Evolutionary conservation across 2,888 invertebrate genomes (phyloP).

Genomic region (Polylopha cassiicola): DNA sequence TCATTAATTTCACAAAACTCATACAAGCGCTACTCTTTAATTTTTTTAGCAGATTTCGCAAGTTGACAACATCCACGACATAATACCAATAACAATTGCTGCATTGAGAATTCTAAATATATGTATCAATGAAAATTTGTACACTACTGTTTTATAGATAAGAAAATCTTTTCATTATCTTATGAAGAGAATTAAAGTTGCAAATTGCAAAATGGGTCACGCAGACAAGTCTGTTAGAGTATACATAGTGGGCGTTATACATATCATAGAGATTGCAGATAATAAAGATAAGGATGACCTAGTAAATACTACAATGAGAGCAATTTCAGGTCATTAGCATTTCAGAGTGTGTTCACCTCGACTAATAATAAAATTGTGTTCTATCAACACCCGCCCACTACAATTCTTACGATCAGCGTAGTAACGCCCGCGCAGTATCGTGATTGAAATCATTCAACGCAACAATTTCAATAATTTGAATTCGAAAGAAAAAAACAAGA

Average conservation of each 20-base stretch:
- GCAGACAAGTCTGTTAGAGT: constrained; percentile 5
- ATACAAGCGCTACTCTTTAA: no score
- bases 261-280: constrained; percentile 8
- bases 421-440: constrained; percentile 39
- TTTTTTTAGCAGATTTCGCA: no score
- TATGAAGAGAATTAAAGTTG: no score
- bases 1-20: no score
- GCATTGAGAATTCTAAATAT: no score
- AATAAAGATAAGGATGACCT: constrained; percentile 4
- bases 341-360: constrained; percentile 56
- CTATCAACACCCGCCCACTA: constrained; percentile 64
- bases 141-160: no score
- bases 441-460: constrained; percentile 38
- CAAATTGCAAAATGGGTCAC: constrained; percentile 7
- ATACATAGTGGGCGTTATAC: constrained; percentile 1
- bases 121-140: no score
- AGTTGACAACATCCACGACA: no score
- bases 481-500: no score
- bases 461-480: constrained; percentile 9
- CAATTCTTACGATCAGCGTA: constrained; percentile 48
- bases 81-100: no score
- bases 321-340: constrained; percentile 33
- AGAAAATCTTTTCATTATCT: no score
- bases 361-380: constrained; percentile 65
- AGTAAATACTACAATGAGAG: constrained; percentile 19